These are phyloP conservation scores for Microchirus variegatus DNA, from an alignment of 2,797 vertebrate genomes.

Conservation along the genomic window DNA sequence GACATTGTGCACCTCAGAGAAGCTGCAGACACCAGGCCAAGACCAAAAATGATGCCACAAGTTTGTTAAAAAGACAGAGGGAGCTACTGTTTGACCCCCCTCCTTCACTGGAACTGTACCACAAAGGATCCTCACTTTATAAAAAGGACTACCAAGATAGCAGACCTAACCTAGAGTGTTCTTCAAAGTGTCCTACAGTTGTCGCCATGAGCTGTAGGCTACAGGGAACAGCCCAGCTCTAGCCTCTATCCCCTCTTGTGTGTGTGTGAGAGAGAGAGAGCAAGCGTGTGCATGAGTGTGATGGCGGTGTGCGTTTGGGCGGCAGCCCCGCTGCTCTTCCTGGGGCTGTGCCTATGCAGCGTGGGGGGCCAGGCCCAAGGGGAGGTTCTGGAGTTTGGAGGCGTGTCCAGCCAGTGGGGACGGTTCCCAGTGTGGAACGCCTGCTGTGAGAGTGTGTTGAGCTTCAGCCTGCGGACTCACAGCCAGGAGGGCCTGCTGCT, in stretches of 20 bases:
- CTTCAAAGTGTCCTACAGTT: conserved; percentile 56
- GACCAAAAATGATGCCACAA: conserved; percentile 48
- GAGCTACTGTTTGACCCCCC: conserved; percentile 37
- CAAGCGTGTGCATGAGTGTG: conserved; percentile 75
- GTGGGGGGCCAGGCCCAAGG: conserved; percentile 77
- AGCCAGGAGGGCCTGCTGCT: conserved; percentile 95
- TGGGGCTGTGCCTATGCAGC: conserved; percentile 80
- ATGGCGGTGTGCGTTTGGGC: conserved; percentile 82
- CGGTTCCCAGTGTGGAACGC: conserved; percentile 99
- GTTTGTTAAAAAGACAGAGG: conserved; percentile 46
- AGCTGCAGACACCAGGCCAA: conserved; percentile 25
- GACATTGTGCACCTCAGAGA: conserved; percentile 45
- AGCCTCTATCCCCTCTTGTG: conserved; percentile 62
- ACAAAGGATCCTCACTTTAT: conserved; percentile 9
- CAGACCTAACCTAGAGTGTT: conserved; percentile 39
- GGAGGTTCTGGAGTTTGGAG: conserved; percentile 91
- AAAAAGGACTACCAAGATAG: conserved; percentile 31
- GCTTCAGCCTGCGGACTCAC: conserved; percentile 98
- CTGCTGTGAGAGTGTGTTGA: conserved; percentile 98
- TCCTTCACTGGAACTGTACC: conserved; percentile 27
- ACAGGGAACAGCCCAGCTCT: conserved; percentile 67
- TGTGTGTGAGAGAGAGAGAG: conserved; percentile 64
- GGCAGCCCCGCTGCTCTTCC: conserved; percentile 77
- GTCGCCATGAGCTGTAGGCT: conserved; percentile 74
- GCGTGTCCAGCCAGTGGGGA: conserved; percentile 96